phyloP scores from a whole-genome alignment of 2,888 invertebrate species.

The Rutpela maculata region DNA sequence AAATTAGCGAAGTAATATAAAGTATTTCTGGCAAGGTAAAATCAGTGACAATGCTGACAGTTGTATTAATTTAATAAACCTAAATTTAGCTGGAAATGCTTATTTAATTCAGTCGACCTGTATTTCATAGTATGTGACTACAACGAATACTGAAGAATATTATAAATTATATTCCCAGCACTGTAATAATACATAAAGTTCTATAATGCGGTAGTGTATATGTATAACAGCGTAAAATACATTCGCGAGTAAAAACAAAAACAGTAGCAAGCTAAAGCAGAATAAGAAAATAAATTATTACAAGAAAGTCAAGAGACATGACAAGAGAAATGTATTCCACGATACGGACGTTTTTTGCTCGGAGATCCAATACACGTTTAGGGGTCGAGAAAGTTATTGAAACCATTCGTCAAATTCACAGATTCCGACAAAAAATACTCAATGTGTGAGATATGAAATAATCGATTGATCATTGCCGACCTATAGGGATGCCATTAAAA shows the following conservation, averaged over 20 bases:
- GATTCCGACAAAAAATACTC: constrained; percentile 62
- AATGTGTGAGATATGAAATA: constrained; percentile 63
- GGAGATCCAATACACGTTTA: constrained; percentile 67
- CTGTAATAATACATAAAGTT: constrained; percentile 29
- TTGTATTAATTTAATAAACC: no score
- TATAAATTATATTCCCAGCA: constrained; percentile 31
- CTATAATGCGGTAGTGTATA: constrained; percentile 35
- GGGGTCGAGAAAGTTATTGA: constrained; percentile 68
- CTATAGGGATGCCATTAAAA: constrained; percentile 24
- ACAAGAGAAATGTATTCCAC: constrained; percentile 68
- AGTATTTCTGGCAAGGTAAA: no score
- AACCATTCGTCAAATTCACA: constrained; percentile 70
- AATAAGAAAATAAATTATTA: constrained; percentile 65
- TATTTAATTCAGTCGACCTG: constrained; percentile 1
- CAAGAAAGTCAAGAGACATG: constrained; percentile 64
- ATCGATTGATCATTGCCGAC: constrained; percentile 63
- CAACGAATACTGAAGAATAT: constrained; percentile 17
- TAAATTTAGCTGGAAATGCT: background rate
- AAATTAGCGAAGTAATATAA: no score
- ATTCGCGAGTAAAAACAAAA: constrained; percentile 51
- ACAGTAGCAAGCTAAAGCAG: constrained; percentile 62
- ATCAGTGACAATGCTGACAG: no score
- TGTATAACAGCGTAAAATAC: constrained; percentile 35
- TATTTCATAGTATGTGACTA: background rate
- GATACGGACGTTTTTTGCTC: constrained; percentile 65